phyloP scores from a whole-genome alignment of 2,888 invertebrate species.

The Brachypalpus laphriformis region DNA sequence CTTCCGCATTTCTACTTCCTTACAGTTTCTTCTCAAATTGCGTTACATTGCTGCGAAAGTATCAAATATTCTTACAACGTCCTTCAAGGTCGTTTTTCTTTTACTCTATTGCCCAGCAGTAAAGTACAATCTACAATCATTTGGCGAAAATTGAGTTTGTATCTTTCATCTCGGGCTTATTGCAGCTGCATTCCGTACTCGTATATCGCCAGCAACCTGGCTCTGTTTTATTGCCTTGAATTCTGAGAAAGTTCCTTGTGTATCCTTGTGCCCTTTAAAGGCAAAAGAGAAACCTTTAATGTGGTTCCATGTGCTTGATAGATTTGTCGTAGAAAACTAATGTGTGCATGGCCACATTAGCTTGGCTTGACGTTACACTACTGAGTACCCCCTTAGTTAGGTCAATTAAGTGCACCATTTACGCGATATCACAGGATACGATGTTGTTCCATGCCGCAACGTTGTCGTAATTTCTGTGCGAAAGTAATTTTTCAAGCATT shows the following conservation, averaged over 20 bases:
- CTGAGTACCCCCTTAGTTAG: not conserved
- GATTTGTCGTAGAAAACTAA: constrained; percentile 3
- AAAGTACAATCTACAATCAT: not conserved
- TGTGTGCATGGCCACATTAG: constrained; percentile 9
- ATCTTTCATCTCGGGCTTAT: constrained; percentile 9
- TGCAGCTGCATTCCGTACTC: not conserved
- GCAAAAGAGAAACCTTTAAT: not conserved
- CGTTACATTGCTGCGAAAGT: not conserved
- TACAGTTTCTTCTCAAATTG: not conserved
- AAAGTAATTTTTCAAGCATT: constrained; percentile 14
- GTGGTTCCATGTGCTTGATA: constrained; percentile 2
- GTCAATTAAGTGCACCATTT: constrained; percentile 60
- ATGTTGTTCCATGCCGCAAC: constrained; percentile 8
- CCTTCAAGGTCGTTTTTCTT: not conserved
- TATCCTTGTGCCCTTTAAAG: not conserved
- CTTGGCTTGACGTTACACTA: not conserved
- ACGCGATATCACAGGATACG: constrained; percentile 30
- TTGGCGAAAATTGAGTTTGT: constrained; percentile 29
- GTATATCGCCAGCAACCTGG: not conserved
- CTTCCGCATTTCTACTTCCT: not conserved
- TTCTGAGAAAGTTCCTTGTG: not conserved
- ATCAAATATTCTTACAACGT: not conserved
- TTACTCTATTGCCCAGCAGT: not conserved
- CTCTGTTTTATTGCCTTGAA: not conserved
- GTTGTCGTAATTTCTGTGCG: constrained; percentile 29